Percentiles rank a stretch among this genome's conserved stretches.
Conservation (phyloP, 2,113 vertebrate genomes). For the Nibea coibor region DNA sequence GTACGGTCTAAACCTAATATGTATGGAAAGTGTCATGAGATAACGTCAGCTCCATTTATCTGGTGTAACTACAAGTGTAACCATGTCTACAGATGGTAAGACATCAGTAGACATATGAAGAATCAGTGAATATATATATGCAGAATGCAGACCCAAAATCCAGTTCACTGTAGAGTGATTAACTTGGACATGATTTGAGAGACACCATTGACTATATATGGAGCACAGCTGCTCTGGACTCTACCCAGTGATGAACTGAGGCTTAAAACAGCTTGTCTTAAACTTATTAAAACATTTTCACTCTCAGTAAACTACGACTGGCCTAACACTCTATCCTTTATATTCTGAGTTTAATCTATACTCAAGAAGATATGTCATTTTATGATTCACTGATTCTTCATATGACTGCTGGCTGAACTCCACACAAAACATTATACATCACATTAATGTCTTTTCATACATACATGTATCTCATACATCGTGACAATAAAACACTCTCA, state of each 20-base stretch:
- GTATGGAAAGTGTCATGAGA: too few relatives aligned
- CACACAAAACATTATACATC: constrained; percentile 41
- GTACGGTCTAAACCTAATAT: too few relatives aligned
- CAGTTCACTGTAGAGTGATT: neutral
- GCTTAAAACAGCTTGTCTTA: constrained; percentile 11
- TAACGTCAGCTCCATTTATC: neutral
- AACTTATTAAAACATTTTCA: neutral
- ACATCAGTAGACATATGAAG: too few relatives aligned
- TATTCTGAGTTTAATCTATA: neutral
- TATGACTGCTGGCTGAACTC: constrained; percentile 36
- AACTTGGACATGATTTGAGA: neutral
- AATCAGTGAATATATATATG: too few relatives aligned
- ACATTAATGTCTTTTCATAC: constrained; percentile 26
- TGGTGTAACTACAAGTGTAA: too few relatives aligned
- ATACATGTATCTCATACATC: neutral
- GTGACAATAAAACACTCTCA: constrained; percentile 26
- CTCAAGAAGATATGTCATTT: constrained; percentile 16
- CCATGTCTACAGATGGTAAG: too few relatives aligned
- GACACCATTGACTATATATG: neutral
- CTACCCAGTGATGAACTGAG: neutral
- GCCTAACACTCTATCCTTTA: too few relatives aligned
- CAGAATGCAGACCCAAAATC: neutral
- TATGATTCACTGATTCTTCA: constrained; percentile 26
- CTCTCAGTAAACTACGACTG: neutral
- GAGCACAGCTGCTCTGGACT: neutral